Evolutionary conservation across 2,888 invertebrate genomes (phyloP).

Genomic region (Eremobia ochroleuca): DNA sequence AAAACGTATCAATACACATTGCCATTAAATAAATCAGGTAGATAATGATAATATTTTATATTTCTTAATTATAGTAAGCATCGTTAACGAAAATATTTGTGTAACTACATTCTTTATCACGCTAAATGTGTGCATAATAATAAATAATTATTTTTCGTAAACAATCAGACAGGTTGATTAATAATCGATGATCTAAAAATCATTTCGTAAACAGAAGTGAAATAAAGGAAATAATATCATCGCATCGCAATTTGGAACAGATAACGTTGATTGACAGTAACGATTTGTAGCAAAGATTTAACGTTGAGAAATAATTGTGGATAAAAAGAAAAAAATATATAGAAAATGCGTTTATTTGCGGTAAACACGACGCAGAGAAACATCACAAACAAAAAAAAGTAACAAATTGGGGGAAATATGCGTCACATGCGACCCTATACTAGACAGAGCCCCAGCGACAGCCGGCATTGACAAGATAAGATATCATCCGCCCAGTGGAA

Average conservation of each 20-base stretch:
- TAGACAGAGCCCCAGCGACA: background rate
- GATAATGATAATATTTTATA: slow-evolving; percentile 29
- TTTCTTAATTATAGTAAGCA: slow-evolving; percentile 31
- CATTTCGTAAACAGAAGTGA: slow-evolving; percentile 46
- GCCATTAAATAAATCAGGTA: slow-evolving; percentile 38
- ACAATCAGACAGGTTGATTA: slow-evolving; percentile 34
- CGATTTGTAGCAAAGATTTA: background rate
- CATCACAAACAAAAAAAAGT: background rate
- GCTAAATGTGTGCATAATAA: slow-evolving; percentile 27
- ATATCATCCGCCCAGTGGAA: background rate
- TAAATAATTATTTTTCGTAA: slow-evolving; percentile 51
- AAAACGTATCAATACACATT: slow-evolving; percentile 37
- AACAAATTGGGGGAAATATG: background rate
- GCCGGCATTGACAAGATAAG: background rate
- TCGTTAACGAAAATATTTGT: slow-evolving; percentile 46
- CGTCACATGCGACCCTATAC: background rate
- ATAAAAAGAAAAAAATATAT: background rate
- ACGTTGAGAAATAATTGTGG: background rate
- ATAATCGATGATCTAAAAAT: slow-evolving; percentile 12
- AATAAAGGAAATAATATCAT: slow-evolving; percentile 30
- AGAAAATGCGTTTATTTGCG: background rate
- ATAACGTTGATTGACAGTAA: slow-evolving; percentile 15
- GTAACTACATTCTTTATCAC: slow-evolving; percentile 43
- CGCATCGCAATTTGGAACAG: slow-evolving; percentile 6
- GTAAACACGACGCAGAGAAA: background rate